These are phyloP conservation scores for Noctua comes DNA, from an alignment of 2,888 invertebrate species.

Conservation along the genomic window DNA sequence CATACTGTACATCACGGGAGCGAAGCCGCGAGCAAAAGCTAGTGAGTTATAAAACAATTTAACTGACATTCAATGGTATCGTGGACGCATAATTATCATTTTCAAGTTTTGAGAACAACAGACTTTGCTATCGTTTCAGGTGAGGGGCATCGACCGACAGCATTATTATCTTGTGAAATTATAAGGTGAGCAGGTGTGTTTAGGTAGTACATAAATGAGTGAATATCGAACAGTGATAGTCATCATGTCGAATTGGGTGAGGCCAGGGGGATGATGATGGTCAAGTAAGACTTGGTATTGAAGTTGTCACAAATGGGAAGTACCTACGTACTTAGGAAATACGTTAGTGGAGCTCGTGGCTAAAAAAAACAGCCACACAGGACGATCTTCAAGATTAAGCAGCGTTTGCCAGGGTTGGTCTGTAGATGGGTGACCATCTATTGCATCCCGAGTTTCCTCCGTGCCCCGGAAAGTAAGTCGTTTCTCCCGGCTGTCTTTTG, in stretches of 20 bases:
- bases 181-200: conserved; percentile 11
- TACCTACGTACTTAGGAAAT: neutral
- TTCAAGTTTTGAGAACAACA: neutral
- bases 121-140: conserved; percentile 10
- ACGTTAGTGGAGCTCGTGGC: neutral
- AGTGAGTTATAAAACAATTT: neutral
- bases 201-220: neutral
- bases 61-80: neutral
- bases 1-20: too few relatives aligned
- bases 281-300: too few relatives aligned
- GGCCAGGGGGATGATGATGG: neutral
- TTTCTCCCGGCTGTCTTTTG: too few relatives aligned
- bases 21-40: too few relatives aligned
- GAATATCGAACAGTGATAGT: neutral
- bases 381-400: too few relatives aligned
- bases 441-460: too few relatives aligned
- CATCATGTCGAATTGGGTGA: neutral
- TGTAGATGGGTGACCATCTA: too few relatives aligned
- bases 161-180: conserved; percentile 28
- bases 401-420: too few relatives aligned
- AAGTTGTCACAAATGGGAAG: too few relatives aligned
- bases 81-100: neutral
- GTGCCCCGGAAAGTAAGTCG: too few relatives aligned
- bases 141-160: conserved; percentile 7
- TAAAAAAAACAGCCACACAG: too few relatives aligned